phyloP scores from a whole-genome alignment of 2,888 invertebrate species.

The Clanis bilineata region DNA sequence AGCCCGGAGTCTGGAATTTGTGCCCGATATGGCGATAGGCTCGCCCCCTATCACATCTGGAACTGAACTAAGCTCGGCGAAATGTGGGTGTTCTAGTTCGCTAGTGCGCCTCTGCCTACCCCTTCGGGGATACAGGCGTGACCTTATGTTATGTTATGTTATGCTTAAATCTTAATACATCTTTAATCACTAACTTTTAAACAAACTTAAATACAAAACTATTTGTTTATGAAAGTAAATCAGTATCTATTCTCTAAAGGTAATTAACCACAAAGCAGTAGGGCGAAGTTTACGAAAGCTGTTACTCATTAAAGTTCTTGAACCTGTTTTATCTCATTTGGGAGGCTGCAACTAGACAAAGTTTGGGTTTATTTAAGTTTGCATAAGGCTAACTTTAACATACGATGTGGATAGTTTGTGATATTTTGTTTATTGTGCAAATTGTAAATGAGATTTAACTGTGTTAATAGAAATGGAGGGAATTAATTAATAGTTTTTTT shows the following conservation, averaged over 20 bases:
- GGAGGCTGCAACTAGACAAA: constrained; percentile 50
- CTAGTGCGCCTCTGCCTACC: too few relatives aligned
- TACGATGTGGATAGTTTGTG: constrained; percentile 37
- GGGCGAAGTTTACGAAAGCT: constrained; percentile 54
- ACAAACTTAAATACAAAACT: neutral
- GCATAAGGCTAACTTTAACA: constrained; percentile 41
- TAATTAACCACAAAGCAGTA: constrained; percentile 46
- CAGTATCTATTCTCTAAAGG: constrained; percentile 20
- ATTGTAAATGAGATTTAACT: constrained; percentile 14
- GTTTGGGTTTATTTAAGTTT: constrained; percentile 53
- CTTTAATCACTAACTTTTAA: neutral
- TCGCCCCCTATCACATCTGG: too few relatives aligned
- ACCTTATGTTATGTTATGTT: too few relatives aligned
- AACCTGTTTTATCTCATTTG: constrained; percentile 68
- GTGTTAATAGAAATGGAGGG: too few relatives aligned
- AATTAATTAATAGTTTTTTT: too few relatives aligned
- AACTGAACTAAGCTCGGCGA: too few relatives aligned
- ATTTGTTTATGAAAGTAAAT: constrained; percentile 6
- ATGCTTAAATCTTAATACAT: neutral
- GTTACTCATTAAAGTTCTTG: constrained; percentile 67
- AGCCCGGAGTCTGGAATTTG: too few relatives aligned
- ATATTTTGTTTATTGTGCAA: constrained; percentile 37
- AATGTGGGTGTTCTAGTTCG: too few relatives aligned
- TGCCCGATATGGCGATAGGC: too few relatives aligned
- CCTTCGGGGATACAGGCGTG: too few relatives aligned